Percentiles rank a stretch among this genome's conserved stretches.
Conservation (phyloP, 2,888 invertebrate genomes). For the Hoplodrina blanda region DNA sequence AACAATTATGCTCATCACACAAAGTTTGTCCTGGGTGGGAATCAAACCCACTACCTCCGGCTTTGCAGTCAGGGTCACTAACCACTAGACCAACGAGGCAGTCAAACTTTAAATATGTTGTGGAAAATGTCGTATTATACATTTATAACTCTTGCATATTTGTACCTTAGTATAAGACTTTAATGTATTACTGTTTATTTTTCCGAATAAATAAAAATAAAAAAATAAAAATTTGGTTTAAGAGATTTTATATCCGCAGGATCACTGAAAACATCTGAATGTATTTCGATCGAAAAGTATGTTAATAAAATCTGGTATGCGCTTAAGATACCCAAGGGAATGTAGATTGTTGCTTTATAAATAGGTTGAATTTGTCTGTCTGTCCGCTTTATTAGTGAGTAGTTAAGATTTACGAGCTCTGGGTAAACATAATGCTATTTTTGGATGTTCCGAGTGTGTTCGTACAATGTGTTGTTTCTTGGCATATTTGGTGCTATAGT, state of each 20-base stretch:
- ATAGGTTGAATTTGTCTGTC: constrained; percentile 81
- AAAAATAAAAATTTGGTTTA: too few species aligned
- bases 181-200: neutral
- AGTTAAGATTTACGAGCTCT: constrained; percentile 79
- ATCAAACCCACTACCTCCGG: too few species aligned
- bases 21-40: too few species aligned
- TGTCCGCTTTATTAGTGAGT: constrained; percentile 82
- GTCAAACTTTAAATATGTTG: too few species aligned
- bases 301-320: constrained; percentile 54
- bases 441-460: constrained; percentile 35
- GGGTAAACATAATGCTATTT: constrained; percentile 74
- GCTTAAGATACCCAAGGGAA: constrained; percentile 68
- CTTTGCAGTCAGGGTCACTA: too few species aligned
- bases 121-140: too few species aligned
- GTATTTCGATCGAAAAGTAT: constrained; percentile 42
- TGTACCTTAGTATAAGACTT: too few species aligned
- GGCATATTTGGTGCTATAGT: neutral
- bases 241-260: constrained; percentile 1
- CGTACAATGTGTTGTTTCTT: constrained; percentile 20
- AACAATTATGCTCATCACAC: too few species aligned
- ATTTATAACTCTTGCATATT: too few species aligned
- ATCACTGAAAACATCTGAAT: constrained; percentile 27
- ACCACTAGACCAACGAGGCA: too few species aligned
- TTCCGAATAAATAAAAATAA: too few species aligned
- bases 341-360: constrained; percentile 81